phyloP scores from a whole-genome alignment of 2,888 invertebrate genomes.

The Sussaba pulchella region DNA sequence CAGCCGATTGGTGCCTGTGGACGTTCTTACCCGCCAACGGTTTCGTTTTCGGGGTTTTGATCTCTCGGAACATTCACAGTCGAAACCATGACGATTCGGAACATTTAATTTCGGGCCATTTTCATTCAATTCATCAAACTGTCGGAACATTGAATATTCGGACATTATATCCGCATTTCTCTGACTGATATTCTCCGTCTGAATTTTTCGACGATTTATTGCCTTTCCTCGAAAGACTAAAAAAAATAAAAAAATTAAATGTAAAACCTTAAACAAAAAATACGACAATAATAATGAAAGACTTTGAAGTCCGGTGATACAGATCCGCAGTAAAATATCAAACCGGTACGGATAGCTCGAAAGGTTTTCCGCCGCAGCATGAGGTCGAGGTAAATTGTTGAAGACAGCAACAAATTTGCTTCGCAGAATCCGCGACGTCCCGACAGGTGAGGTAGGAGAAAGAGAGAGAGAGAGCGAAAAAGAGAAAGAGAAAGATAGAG shows the following conservation, averaged over 20 bases:
- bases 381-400: constrained; percentile 25
- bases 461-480: constrained; percentile 20
- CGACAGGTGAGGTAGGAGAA: constrained; percentile 20
- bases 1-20: too few species aligned
- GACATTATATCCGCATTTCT: too few species aligned
- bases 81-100: too few species aligned
- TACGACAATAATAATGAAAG: neutral
- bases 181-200: neutral
- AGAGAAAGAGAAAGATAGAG: constrained; percentile 18
- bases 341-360: constrained; percentile 48
- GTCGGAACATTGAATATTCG: too few species aligned
- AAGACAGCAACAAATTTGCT: constrained; percentile 55
- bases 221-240: constrained; percentile 15
- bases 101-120: too few species aligned
- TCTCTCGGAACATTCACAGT: too few species aligned
- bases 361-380: constrained; percentile 52
- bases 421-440: constrained; percentile 35
- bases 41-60: too few species aligned
- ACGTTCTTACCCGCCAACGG: too few species aligned
- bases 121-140: too few species aligned
- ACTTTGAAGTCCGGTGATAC: neutral
- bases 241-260: constrained; percentile 5
- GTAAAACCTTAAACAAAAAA: too few species aligned
- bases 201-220: constrained; percentile 8
- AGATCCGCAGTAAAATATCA: constrained; percentile 34